Evolutionary conservation across 2,797 vertebrate species (phyloP).

Genomic region (Nothura maculosa): DNA sequence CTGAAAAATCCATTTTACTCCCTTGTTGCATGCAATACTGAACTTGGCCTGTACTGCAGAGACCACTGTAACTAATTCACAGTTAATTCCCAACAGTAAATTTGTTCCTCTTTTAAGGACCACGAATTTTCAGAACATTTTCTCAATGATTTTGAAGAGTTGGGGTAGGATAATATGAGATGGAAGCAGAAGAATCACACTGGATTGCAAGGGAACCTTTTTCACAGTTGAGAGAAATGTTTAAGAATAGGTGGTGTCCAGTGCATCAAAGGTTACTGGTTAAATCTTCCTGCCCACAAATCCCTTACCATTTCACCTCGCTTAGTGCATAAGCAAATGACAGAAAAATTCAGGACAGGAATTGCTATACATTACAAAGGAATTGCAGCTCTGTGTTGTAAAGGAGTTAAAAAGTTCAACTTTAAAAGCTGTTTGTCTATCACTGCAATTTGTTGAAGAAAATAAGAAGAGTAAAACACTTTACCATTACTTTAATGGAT

Average conservation of each 20-base stretch:
- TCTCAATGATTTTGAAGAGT: not conserved
- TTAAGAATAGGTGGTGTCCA: not conserved
- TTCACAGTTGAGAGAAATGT: not conserved
- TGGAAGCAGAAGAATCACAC: not conserved
- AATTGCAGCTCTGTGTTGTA: not conserved
- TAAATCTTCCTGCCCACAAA: not conserved
- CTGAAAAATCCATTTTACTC: not conserved
- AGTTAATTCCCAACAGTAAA: not conserved
- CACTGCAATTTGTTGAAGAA: constrained; percentile 25
- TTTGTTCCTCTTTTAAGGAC: not conserved
- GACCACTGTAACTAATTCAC: not conserved
- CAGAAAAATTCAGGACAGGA: not conserved
- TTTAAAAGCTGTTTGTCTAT: constrained; percentile 39
- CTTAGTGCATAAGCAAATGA: not conserved
- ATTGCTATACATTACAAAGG: not conserved
- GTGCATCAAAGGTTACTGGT: not conserved
- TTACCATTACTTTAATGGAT: constrained; percentile 55
- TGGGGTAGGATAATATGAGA: not conserved
- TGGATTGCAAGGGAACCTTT: not conserved
- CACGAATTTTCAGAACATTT: not conserved
- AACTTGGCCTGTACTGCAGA: not conserved
- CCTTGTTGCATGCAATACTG: not conserved
- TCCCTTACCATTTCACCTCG: not conserved
- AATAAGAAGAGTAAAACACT: constrained; percentile 1
- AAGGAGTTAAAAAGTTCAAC: not conserved